Evolutionary conservation across 2,888 invertebrate species (phyloP).

Genomic region (Cheilosia variabilis): DNA sequence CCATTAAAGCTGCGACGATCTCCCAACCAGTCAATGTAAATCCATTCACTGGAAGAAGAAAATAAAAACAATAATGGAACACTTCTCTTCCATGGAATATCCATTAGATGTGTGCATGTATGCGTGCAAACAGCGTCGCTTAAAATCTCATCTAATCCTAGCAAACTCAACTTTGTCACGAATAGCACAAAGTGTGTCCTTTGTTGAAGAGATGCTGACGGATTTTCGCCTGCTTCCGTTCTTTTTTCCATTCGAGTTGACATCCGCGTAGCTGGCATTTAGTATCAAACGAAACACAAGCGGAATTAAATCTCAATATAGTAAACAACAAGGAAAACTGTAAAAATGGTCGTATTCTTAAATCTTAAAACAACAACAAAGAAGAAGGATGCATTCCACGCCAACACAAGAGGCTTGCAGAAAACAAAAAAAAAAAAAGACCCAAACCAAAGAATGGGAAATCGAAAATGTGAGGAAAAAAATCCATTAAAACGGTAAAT

Average conservation of each 20-base stretch:
- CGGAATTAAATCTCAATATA: conserved; percentile 36
- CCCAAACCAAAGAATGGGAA: conserved; percentile 5
- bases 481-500: conserved; percentile 69
- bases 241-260: conserved; percentile 23
- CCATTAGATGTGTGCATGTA: conserved; percentile 22
- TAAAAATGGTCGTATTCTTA: conserved; percentile 34
- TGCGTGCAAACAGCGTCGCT: conserved; percentile 53
- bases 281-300: conserved; percentile 17
- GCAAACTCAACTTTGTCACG: conserved; percentile 70
- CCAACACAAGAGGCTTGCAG: no score
- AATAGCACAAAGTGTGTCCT: conserved; percentile 24
- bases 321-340: background rate
- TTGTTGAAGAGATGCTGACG: conserved; percentile 18
- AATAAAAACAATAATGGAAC: background rate
- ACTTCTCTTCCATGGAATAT: conserved; percentile 7
- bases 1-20: conserved; percentile 17
- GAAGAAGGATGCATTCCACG: background rate
- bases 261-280: conserved; percentile 50
- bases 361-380: conserved; percentile 33
- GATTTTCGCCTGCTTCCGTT: conserved; percentile 3
- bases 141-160: conserved; percentile 67
- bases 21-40: conserved; percentile 55
- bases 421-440: background rate
- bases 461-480: conserved; percentile 41
- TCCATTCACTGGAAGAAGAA: conserved; percentile 51